Evolutionary conservation across 2,888 invertebrate species (phyloP).

Genomic region (Oegoconia quadripuncta): DNA sequence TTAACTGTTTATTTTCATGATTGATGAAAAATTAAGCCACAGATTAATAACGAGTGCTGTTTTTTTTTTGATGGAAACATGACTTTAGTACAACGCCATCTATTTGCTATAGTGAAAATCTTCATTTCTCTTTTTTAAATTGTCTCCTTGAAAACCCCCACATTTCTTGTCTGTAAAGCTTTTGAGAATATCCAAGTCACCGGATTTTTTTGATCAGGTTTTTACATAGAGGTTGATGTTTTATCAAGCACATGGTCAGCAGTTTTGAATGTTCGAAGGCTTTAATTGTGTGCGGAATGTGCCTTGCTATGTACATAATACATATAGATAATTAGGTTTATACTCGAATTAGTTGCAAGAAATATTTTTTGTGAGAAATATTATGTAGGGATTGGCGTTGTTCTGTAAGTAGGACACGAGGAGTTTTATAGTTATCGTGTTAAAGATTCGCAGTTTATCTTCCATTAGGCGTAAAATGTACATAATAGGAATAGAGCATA

Average conservation of each 20-base stretch:
- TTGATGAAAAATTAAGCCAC: no score
- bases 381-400: constrained; percentile 67
- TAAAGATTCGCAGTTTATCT: constrained; percentile 79
- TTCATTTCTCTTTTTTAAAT: no score
- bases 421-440: constrained; percentile 67
- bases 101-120: no score
- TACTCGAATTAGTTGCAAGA: constrained; percentile 78
- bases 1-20: no score
- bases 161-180: no score
- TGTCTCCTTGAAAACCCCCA: no score
- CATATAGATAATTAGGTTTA: constrained; percentile 68
- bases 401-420: constrained; percentile 66
- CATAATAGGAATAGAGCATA: constrained; percentile 67
- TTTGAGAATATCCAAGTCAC: no score
- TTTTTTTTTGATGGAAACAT: no score
- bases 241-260: constrained; percentile 69
- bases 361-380: constrained; percentile 76
- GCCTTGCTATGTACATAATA: constrained; percentile 76
- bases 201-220: constrained; percentile 42
- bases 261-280: constrained; percentile 62
- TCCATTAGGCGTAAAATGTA: constrained; percentile 74
- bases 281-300: constrained; percentile 79
- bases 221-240: constrained; percentile 57
- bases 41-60: no score
- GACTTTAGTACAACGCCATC: no score